phyloP scores from a whole-genome alignment of 2,888 invertebrate species.

The Sarcophaga variegata region DNA sequence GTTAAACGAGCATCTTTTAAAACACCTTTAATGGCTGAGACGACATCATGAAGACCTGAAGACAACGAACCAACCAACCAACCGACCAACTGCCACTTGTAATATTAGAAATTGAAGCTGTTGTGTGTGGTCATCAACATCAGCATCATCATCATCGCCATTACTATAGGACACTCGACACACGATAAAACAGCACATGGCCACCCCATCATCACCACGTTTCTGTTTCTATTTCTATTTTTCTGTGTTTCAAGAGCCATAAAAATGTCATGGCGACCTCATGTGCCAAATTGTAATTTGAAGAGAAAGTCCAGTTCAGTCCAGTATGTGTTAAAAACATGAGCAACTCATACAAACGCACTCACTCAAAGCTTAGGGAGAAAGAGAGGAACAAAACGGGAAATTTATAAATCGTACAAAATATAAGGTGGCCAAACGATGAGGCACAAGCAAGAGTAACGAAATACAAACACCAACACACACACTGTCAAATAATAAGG shows the following conservation, averaged over 20 bases:
- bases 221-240: background rate
- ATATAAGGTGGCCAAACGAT: no score
- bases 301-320: background rate
- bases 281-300: background rate
- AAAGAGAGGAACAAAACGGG: no score
- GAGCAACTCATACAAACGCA: no score
- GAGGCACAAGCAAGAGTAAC: no score
- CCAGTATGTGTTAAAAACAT: no score
- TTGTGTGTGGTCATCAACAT: background rate
- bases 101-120: background rate
- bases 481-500: no score
- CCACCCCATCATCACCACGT: background rate
- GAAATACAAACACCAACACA: no score
- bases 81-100: background rate
- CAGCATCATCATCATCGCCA: background rate
- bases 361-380: no score
- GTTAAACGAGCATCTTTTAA: background rate
- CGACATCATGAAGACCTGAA: background rate
- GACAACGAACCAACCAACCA: background rate
- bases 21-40: background rate
- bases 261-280: background rate
- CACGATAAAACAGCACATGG: background rate
- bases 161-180: no score
- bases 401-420: no score
- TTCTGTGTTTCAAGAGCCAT: background rate